Conservation (phyloP, 2,113 vertebrate species). For the Rynchops niger region DNA sequence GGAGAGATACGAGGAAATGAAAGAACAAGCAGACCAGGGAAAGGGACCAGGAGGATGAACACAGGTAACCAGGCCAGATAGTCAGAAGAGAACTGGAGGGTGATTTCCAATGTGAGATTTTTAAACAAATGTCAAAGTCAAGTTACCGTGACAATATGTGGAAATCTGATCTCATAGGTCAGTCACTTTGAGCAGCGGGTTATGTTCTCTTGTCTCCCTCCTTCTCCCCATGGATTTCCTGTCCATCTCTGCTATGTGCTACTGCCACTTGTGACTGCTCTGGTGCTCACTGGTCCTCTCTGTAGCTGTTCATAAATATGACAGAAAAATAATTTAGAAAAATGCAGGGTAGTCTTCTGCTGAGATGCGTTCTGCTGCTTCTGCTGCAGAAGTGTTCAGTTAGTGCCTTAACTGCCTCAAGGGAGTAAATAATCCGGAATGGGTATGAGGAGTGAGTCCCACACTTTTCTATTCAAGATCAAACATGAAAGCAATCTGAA, state of each 20-base stretch:
- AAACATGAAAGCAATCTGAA: neutral
- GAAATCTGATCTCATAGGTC: neutral
- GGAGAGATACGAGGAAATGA: neutral
- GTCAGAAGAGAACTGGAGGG: neutral
- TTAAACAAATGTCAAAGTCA: neutral
- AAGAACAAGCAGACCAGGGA: neutral
- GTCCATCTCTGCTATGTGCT: neutral
- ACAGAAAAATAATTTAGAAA: neutral
- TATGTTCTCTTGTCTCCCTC: neutral
- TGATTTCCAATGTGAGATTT: neutral
- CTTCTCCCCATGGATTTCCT: neutral
- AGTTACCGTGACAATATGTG: neutral
- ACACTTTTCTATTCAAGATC: neutral
- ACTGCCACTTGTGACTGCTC: rapidly evolving
- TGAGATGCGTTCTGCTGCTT: neutral
- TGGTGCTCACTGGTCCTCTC: neutral
- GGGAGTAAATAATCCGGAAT: neutral
- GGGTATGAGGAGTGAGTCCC: neutral
- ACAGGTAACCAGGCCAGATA: neutral
- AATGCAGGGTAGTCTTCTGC: neutral
- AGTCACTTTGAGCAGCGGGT: neutral
- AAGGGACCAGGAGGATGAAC: neutral
- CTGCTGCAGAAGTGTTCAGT: neutral
- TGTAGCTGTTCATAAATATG: neutral
- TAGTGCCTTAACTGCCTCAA: neutral